Base-by-base conservation (phyloP, 1,140 invertebrate genomes). In the Ericerus pela region DNA sequence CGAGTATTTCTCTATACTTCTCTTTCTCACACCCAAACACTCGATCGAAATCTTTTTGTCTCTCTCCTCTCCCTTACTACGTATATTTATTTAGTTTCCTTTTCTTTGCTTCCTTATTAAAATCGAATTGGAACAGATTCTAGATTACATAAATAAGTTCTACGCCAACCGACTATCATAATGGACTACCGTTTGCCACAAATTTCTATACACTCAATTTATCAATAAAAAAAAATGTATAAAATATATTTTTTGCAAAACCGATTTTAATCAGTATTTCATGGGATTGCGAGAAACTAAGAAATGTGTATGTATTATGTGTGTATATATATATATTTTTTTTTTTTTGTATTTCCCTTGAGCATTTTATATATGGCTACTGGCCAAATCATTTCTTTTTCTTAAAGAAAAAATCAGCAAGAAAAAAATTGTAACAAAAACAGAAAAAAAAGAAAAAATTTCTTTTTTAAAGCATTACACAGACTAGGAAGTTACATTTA, bases 201-300 rank as follows among this genome's bases (percentile, higher is more conserved):
- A 47, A 47, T 47, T 47, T 47, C 4, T 24, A 47, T 18, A 47
- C 41, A 47, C 41, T 47, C 41, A 47, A 47, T 47, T 22, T 47
- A 47, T 47, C 41, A 47, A 47, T 24, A 24, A 47, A 33, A 33
- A n/a, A 33, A n/a, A n/a, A n/a, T n/a, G n/a, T n/a, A n/a, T n/a
- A n/a, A n/a, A n/a, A n/a, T n/a, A 24, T 47, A 18, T 47, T 47
- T 24, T 47, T 47, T 47, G 41, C 26, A 47, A 47, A 24, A 47
- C 41, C 16, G 41, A 47, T 47, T 47, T 47, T 47, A 47, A 47
- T 47, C 41, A 47, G 41, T 47, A 47, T 47, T 47, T 47, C 41
- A 47, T 47, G 41, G 41, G 26, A 24, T 47, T 24, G 41, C 22
- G 26, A 47, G 20, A 47, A 47, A 47, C 41, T 24, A 47, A n/a